Evolutionary conservation across 2,113 vertebrate species (phyloP).

Genomic region (Polyodon spathula): DNA sequence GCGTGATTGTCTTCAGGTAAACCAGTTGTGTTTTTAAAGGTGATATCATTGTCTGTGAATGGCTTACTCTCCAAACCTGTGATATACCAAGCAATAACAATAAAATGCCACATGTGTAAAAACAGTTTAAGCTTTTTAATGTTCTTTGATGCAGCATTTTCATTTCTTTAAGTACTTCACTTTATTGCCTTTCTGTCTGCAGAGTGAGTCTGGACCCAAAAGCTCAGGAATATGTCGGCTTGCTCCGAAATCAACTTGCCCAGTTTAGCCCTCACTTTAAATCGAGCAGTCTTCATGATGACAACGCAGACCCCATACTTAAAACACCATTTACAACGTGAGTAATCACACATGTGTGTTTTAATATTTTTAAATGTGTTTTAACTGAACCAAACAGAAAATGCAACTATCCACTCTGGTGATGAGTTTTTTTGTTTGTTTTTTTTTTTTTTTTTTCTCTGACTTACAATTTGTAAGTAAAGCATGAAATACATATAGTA

Average conservation of each 20-base stretch:
- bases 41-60: background rate
- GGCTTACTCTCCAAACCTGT: no score
- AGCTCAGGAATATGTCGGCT: conserved; percentile 72
- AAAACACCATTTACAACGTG: conserved; percentile 60
- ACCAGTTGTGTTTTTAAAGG: background rate
- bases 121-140: no score
- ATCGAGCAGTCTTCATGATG: conserved; percentile 70
- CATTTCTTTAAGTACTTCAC: background rate
- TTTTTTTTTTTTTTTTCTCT: background rate
- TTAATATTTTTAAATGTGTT: background rate
- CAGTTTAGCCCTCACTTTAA: conserved; percentile 87
- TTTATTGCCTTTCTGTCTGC: conserved; percentile 20
- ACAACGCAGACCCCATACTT: conserved; percentile 57
- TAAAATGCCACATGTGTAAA: no score
- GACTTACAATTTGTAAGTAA: background rate
- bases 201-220: conserved; percentile 89
- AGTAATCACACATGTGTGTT: conserved; percentile 31
- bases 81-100: no score
- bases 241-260: conserved; percentile 73
- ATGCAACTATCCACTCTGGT: no score
- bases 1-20: conserved; percentile 86
- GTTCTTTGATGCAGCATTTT: background rate
- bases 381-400: no score
- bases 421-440: no score
- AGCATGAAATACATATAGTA: no score